Evolutionary conservation across 1,140 invertebrate genomes (phyloP).

Genomic region (Brachionus angularis): DNA sequence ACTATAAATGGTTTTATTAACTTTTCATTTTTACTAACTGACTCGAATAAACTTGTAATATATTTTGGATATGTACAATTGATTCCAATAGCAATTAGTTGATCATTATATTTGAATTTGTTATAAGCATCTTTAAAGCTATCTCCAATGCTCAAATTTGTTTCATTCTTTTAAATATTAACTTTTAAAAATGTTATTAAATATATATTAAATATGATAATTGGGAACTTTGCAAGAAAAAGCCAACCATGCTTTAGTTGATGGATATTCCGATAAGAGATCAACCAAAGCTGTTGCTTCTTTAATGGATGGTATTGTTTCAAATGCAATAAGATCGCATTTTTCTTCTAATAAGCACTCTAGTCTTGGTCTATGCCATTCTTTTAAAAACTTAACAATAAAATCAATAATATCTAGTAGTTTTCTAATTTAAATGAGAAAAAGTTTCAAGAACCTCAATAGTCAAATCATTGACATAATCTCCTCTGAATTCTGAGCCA

Average conservation of each 20-base stretch:
- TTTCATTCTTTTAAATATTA: conserved; percentile 50
- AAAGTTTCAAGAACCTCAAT: conserved; percentile 54
- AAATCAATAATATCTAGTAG: too few relatives aligned
- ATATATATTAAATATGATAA: background rate
- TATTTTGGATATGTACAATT: conserved; percentile 73
- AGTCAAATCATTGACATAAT: conserved; percentile 69
- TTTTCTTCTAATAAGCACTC: conserved; percentile 70
- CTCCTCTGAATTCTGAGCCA: conserved; percentile 81
- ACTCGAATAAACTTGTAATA: conserved; percentile 62
- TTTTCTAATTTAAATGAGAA: background rate
- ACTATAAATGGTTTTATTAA: conserved; percentile 63
- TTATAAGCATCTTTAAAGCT: conserved; percentile 65
- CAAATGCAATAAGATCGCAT: conserved; percentile 75
- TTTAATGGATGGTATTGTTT: conserved; percentile 77
- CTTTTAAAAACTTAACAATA: conserved; percentile 63
- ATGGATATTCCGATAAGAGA: conserved; percentile 69
- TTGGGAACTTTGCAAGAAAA: conserved; percentile 71
- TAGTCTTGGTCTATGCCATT: conserved; percentile 76
- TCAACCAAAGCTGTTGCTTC: conserved; percentile 77
- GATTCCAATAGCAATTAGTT: conserved; percentile 73
- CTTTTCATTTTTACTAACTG: conserved; percentile 57
- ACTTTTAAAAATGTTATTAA: background rate
- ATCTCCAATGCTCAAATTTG: conserved; percentile 63
- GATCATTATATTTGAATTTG: conserved; percentile 61
- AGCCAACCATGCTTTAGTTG: conserved; percentile 72